Base-by-base conservation (phyloP, 2,888 invertebrate species). In the Carcina quercana region DNA sequence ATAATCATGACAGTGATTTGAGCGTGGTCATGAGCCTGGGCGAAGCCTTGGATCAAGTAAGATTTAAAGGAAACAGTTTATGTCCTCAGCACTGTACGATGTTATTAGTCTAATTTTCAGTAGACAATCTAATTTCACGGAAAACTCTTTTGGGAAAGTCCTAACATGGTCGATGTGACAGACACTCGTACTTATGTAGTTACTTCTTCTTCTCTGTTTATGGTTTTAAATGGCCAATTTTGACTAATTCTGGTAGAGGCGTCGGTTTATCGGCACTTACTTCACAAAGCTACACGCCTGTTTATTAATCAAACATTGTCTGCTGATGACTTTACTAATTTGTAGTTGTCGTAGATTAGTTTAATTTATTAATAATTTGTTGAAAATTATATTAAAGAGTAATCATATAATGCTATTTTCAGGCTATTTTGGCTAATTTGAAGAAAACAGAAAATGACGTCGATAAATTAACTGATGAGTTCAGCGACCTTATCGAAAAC, bases 41-140 rank as follows among this genome's bases (percentile, higher is more conserved):
- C 66, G 92, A 92, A 84, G 89, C 90, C 61, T 88, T 93, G 84
- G 91, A 93, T 78, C 92, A 93, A 91, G 92, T 92, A 92, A 92
- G 92, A 86, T 42, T 45, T 45, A 50, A 48, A 50, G 43, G 53
- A 42, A 42, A 37, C 46, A 43, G 47, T 42, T 53, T 50, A 54
- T 50, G 46, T 57, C 48, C 49, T 53, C 49, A 62, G 70, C 78
- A 76, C 76, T 45, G 60, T 78, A 71, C 65, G 66, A 62, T 49
- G 14, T 25, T 21, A n/a, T 42, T 71, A 67, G 61, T 59, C 69
- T 80, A 78, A 79, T 72, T 75, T 80, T 80, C 75, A 71, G 74
- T 82, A 80, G 78, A 64, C 40, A 37, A 35, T 56, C 62, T 72
- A 78, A 75, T 76, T 55, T 47, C 73, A 79, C 71, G 38, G 53